Conservation (phyloP, 2,888 invertebrate genomes). For the Hoplodrina blanda region DNA sequence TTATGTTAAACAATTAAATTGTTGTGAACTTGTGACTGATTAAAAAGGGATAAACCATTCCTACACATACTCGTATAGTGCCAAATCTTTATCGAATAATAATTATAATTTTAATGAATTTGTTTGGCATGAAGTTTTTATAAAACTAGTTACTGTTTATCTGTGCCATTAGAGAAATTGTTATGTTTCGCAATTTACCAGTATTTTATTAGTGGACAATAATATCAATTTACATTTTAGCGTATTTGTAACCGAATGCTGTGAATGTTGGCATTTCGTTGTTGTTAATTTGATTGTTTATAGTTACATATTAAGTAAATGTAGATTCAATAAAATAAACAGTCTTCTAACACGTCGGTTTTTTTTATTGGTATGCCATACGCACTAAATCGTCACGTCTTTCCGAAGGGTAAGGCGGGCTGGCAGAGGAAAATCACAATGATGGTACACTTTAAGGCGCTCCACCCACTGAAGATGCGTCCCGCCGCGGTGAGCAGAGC, state of each 20-base stretch:
- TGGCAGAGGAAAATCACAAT: too few species aligned
- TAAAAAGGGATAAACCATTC: slow-evolving; percentile 25
- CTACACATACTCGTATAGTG: slow-evolving; percentile 53
- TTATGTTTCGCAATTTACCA: slow-evolving; percentile 42
- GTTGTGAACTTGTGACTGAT: slow-evolving; percentile 43
- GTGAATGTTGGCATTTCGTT: slow-evolving; percentile 65
- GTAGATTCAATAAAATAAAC: slow-evolving; percentile 68
- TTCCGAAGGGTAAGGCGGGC: too few species aligned
- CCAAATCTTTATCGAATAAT: slow-evolving; percentile 59
- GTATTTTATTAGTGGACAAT: slow-evolving; percentile 58
- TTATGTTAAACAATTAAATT: slow-evolving; percentile 30
- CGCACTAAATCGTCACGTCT: too few species aligned
- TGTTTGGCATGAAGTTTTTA: slow-evolving; percentile 42
- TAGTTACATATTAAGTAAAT: slow-evolving; percentile 61
- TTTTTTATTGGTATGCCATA: too few species aligned
- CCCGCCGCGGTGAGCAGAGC: too few species aligned
- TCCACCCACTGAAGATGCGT: too few species aligned
- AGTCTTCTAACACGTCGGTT: slow-evolving; percentile 33
- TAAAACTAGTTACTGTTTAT: slow-evolving; percentile 27
- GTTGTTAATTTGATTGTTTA: slow-evolving; percentile 64
- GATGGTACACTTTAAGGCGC: too few species aligned
- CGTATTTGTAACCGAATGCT: slow-evolving; percentile 53
- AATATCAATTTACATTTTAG: slow-evolving; percentile 57
- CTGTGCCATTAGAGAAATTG: slow-evolving; percentile 57
- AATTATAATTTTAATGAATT: slow-evolving; percentile 49